phyloP scores from a whole-genome alignment of 2,113 vertebrate species.

The Microtus oregoni region DNA sequence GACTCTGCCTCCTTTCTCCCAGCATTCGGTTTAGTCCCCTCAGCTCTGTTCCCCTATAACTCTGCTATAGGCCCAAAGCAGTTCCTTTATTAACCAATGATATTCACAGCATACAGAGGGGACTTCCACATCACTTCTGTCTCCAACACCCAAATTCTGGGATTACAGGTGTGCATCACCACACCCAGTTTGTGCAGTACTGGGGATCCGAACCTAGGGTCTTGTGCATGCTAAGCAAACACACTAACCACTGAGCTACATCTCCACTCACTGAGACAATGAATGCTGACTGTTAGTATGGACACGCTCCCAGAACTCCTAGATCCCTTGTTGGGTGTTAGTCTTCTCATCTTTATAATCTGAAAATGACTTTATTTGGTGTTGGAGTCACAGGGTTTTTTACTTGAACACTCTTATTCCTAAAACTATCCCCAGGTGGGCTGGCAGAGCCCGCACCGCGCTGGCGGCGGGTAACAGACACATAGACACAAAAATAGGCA shows the following conservation, averaged over 20 bases:
- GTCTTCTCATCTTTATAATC: background rate
- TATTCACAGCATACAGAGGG: no score
- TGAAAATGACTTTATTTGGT: background rate
- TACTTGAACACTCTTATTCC: background rate
- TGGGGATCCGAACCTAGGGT: background rate
- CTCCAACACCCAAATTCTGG: background rate
- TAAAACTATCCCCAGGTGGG: no score
- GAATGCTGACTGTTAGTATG: background rate
- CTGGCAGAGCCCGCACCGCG: no score
- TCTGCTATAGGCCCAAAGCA: no score
- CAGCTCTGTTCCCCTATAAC: no score
- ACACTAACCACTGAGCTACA: background rate
- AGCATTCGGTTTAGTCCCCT: no score
- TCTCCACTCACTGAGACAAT: fast-evolving
- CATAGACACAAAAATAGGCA: no score
- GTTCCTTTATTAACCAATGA: no score
- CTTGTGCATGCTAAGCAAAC: background rate
- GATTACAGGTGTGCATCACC: no score
- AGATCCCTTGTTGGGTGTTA: background rate
- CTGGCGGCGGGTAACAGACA: no score
- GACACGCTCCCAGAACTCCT: background rate
- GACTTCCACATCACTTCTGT: background rate
- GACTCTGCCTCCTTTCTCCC: no score
- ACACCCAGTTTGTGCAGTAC: background rate
- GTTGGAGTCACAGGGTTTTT: background rate